Evolutionary conservation across 37 sponge, comb jelly and placozoan genomes (phyloP).

Genomic region (Trichoplax adhaerens): DNA sequence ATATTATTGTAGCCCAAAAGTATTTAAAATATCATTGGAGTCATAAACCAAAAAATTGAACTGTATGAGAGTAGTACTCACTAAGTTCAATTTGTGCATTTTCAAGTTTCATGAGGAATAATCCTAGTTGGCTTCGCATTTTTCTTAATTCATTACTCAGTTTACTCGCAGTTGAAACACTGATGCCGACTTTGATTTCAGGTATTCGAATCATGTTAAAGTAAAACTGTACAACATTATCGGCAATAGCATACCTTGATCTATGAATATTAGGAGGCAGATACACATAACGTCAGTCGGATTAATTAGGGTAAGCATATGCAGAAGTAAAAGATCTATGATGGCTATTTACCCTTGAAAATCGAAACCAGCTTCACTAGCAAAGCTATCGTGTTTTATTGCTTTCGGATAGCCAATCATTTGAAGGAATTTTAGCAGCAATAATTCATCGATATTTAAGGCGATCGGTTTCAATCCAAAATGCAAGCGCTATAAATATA

Average conservation of each 20-base stretch:
- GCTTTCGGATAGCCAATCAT: slow-evolving; percentile 36
- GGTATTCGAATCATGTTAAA: background rate
- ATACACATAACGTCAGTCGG: too few relatives aligned
- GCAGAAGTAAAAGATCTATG: too few relatives aligned
- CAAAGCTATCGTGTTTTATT: background rate
- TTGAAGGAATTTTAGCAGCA: slow-evolving; percentile 56
- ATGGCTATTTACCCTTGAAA: too few relatives aligned
- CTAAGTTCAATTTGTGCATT: background rate
- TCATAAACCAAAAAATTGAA: background rate
- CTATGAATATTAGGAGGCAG: too few relatives aligned
- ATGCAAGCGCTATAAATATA: slow-evolving; percentile 18
- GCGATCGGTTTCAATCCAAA: slow-evolving; percentile 27
- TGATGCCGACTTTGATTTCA: background rate
- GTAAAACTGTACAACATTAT: background rate
- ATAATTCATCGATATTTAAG: slow-evolving; percentile 46
- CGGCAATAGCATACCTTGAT: too few relatives aligned
- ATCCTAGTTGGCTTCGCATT: background rate
- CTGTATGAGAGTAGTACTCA: background rate
- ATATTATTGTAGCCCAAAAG: too few relatives aligned
- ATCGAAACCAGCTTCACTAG: too few relatives aligned
- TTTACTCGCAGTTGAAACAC: background rate
- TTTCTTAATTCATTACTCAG: background rate
- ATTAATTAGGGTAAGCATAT: too few relatives aligned
- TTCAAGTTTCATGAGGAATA: slow-evolving; percentile 2
- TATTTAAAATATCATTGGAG: too few relatives aligned